Conservation (phyloP, 2,797 vertebrate species). For the Leucoraja ocellata region DNA sequence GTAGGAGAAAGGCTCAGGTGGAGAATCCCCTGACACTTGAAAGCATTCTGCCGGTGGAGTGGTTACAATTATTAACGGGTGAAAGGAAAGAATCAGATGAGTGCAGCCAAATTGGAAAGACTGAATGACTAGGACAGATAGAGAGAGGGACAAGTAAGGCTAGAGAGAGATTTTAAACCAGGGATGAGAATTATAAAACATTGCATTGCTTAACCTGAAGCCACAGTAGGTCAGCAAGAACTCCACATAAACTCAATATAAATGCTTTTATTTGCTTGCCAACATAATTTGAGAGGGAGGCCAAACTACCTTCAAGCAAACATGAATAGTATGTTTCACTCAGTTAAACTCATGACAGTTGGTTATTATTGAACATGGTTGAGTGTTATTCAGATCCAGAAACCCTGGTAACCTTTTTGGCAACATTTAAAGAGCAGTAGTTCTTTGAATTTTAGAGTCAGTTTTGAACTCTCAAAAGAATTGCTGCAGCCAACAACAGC, state of each 20-base stretch:
- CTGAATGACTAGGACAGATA: too few relatives aligned
- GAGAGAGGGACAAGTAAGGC: too few relatives aligned
- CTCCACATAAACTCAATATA: not conserved
- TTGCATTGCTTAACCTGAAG: not conserved
- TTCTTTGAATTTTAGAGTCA: not conserved
- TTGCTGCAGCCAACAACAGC: constrained; percentile 3
- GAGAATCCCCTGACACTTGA: too few relatives aligned
- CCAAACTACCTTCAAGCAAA: constrained; percentile 22
- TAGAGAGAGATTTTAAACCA: too few relatives aligned
- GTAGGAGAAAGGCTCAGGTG: too few relatives aligned
- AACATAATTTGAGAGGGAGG: not conserved
- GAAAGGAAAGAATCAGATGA: too few relatives aligned
- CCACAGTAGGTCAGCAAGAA: not conserved
- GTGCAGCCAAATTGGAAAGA: too few relatives aligned
- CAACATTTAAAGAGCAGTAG: not conserved
- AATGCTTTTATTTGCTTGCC: constrained; percentile 21
- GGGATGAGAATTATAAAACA: too few relatives aligned
- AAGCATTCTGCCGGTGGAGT: too few relatives aligned
- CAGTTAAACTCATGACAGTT: constrained; percentile 14
- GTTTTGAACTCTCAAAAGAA: not conserved
- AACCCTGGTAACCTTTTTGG: constrained; percentile 14
- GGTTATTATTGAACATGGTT: not conserved
- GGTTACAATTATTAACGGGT: too few relatives aligned
- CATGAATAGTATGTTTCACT: not conserved
- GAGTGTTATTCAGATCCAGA: constrained; percentile 15